Evolutionary conservation across 2,113 vertebrate genomes (phyloP).

Genomic region (Scopus umbretta): DNA sequence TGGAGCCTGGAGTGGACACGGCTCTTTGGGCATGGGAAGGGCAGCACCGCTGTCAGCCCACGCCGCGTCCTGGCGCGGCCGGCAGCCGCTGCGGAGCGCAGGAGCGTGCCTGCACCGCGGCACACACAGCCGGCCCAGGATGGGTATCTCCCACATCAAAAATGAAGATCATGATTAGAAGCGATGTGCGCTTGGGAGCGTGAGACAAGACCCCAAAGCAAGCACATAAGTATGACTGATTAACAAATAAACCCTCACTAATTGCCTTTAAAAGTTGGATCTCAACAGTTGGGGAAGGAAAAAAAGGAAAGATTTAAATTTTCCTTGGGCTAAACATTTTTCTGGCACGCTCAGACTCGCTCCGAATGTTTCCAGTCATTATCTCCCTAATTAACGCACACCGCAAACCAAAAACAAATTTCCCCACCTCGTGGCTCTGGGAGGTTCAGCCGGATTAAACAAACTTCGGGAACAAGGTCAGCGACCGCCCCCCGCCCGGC

Average conservation of each 20-base stretch:
- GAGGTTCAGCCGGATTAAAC: not conserved
- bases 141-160: not conserved
- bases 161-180: not conserved
- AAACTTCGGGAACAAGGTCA: not conserved
- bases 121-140: not conserved
- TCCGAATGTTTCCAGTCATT: not conserved
- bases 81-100: not conserved
- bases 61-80: not conserved
- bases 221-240: not conserved
- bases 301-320: not conserved
- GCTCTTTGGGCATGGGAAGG: not conserved
- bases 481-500: not conserved
- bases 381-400: not conserved
- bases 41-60: not conserved
- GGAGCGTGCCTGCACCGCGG: not conserved
- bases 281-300: not conserved
- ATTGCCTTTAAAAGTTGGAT: not conserved
- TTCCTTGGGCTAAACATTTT: slow-evolving; percentile 47
- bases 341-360: not conserved
- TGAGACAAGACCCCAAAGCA: not conserved
- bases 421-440: not conserved
- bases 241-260: slow-evolving; percentile 16
- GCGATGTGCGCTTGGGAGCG: not conserved
- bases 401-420: not conserved
- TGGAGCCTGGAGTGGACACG: accelerated